These are phyloP conservation scores for Diarsia brunnea DNA, from an alignment of 2,888 invertebrate genomes.

Conservation along the genomic window DNA sequence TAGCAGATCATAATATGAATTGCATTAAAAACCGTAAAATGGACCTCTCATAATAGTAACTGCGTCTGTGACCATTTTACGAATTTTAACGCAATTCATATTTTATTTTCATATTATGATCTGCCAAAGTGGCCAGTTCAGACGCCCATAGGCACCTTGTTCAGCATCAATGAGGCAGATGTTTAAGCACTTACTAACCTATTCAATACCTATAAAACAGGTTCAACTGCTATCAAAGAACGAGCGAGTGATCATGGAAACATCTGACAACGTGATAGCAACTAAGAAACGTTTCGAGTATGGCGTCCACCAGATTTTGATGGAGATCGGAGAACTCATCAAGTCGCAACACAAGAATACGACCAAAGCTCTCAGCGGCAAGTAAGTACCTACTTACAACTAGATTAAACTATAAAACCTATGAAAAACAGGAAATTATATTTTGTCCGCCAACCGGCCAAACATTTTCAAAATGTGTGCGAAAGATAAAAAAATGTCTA, in stretches of 20 bases:
- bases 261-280: conserved; percentile 95
- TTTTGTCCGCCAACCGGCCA: neutral
- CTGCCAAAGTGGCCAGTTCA: too few species aligned
- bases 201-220: conserved; percentile 65
- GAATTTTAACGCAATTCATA: too few species aligned
- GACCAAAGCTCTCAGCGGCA: conserved; percentile 92
- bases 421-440: neutral
- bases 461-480: neutral
- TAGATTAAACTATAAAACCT: neutral
- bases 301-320: conserved; percentile 95
- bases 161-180: neutral
- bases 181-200: too few species aligned
- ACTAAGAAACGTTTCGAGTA: conserved; percentile 96
- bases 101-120: too few species aligned
- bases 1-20: too few species aligned
- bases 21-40: too few species aligned
- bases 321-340: conserved; percentile 93
- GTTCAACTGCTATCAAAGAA: conserved; percentile 92
- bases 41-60: too few species aligned
- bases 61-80: too few species aligned
- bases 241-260: conserved; percentile 95
- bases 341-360: conserved; percentile 91
- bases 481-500: too few species aligned
- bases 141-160: too few species aligned
- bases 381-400: conserved; percentile 76